phyloP scores from a whole-genome alignment of 2,113 vertebrate species.

The Etia nguti region DNA sequence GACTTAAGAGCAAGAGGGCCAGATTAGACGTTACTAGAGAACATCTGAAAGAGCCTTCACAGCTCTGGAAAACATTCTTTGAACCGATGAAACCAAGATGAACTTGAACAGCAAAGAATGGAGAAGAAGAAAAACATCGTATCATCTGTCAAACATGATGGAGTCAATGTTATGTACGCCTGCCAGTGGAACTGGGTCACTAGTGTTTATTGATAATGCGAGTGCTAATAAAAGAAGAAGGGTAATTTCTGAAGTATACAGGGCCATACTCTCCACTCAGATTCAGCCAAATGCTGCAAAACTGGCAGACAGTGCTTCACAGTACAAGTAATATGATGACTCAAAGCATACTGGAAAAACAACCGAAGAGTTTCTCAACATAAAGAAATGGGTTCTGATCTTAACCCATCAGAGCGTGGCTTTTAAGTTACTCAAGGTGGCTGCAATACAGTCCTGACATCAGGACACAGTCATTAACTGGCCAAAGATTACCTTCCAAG shows the following conservation, averaged over 20 bases:
- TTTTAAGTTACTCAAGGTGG: neutral
- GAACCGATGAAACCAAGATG: neutral
- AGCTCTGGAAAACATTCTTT: neutral
- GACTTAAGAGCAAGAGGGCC: neutral
- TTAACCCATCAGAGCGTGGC: neutral
- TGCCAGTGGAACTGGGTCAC: neutral
- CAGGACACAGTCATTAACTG: neutral
- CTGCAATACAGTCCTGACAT: neutral
- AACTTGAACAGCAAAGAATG: neutral
- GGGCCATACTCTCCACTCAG: neutral
- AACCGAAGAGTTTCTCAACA: neutral
- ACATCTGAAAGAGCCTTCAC: neutral
- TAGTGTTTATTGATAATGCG: neutral
- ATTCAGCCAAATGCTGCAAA: neutral
- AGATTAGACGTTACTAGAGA: neutral
- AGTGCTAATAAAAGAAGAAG: neutral
- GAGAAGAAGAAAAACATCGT: neutral
- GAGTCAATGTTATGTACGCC: neutral
- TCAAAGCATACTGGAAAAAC: neutral
- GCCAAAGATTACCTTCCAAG: neutral
- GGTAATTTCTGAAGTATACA: neutral
- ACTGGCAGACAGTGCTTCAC: neutral
- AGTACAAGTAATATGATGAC: neutral
- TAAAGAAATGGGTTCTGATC: neutral
- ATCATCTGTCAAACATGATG: neutral